Conservation (phyloP, 2,113 vertebrate species). For the Catagonus wagneri region DNA sequence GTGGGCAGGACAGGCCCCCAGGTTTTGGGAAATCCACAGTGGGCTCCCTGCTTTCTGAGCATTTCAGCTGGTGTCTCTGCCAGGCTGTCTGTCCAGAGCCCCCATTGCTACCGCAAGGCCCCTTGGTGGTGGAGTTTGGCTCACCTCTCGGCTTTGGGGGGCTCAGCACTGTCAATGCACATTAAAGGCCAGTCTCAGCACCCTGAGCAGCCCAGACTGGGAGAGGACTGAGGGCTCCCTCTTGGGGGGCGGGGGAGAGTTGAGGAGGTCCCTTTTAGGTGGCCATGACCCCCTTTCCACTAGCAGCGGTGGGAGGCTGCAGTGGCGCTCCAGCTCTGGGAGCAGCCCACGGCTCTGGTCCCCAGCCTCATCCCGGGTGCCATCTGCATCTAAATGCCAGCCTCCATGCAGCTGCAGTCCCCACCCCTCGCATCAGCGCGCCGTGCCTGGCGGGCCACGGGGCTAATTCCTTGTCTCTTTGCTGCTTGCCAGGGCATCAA, state of each 20-base stretch:
- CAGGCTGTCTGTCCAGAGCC: neutral
- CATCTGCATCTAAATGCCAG: neutral
- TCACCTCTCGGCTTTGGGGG: neutral
- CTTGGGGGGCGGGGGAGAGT: neutral
- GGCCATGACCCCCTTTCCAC: neutral
- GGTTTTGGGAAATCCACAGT: neutral
- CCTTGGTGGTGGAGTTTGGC: neutral
- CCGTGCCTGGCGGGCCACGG: neutral
- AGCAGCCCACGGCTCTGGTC: neutral
- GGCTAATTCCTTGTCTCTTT: constrained; percentile 49
- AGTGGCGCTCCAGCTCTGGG: fast-evolving
- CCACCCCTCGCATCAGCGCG: neutral
- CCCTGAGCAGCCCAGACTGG: fast-evolving
- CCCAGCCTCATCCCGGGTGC: fast-evolving
- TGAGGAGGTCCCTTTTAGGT: neutral
- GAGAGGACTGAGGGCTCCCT: neutral
- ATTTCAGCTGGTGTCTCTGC: neutral
- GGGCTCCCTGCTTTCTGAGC: neutral
- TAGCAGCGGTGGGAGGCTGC: neutral
- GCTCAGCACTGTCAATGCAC: neutral
- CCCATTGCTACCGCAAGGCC: neutral
- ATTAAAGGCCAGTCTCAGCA: neutral
- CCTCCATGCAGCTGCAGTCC: neutral
- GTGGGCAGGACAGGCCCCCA: neutral
- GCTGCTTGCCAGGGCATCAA: constrained; percentile 90